Conservation (phyloP, 2,888 invertebrate species). For the Rapana venosa region DNA sequence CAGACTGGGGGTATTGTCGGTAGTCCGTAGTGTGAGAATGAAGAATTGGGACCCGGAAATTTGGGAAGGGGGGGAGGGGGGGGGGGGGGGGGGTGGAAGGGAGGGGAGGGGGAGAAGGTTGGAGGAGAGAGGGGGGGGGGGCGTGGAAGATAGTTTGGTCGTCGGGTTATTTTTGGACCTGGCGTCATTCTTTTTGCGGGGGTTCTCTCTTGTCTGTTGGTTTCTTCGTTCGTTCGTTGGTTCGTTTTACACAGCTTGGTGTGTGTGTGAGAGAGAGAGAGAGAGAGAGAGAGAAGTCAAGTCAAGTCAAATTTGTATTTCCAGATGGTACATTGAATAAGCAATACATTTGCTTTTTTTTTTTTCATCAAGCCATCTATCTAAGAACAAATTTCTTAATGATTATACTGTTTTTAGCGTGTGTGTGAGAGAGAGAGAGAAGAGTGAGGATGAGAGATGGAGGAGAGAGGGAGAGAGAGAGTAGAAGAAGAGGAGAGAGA, state of each 20-base stretch:
- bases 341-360: no score
- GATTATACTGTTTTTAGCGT: no score
- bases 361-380: no score
- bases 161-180: slow-evolving; percentile 10
- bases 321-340: no score
- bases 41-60: neutral
- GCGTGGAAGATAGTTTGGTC: neutral
- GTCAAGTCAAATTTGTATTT: no score
- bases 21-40: slow-evolving; percentile 15
- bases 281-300: no score
- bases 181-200: neutral
- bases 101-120: neutral
- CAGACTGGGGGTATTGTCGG: neutral
- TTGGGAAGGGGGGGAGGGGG: neutral
- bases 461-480: no score
- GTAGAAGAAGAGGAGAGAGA: no score
- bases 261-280: neutral
- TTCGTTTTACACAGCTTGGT: neutral
- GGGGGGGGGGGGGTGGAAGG: neutral
- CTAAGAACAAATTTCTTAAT: no score
- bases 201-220: neutral
- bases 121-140: neutral
- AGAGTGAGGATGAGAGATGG: no score
- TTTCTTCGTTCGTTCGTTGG: neutral
- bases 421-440: no score